Evolutionary conservation across 2,888 invertebrate genomes (phyloP).

Genomic region (Dorcus parallelipipedus): DNA sequence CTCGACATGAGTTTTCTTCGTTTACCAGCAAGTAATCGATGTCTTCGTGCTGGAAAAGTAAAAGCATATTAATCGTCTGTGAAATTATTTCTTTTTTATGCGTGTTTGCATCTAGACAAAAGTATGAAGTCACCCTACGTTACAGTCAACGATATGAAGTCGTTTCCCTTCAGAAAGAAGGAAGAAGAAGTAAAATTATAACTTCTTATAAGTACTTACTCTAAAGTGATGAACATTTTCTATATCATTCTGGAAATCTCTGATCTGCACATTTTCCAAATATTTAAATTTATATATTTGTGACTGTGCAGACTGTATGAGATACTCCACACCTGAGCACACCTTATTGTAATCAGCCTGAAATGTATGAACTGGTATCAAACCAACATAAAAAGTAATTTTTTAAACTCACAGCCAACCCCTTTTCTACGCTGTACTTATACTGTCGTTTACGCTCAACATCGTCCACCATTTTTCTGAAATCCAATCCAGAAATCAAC

Average conservation of each 20-base stretch:
- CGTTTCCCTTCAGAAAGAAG: no score
- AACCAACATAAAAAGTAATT: not conserved
- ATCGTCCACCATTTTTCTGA: slow-evolving; percentile 35
- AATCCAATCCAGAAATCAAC: slow-evolving; percentile 39
- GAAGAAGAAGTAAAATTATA: no score
- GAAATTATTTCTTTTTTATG: slow-evolving; percentile 1
- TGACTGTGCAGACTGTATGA: slow-evolving; percentile 36
- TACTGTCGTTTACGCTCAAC: slow-evolving; percentile 32
- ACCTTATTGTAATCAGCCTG: slow-evolving; percentile 39
- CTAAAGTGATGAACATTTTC: slow-evolving; percentile 40
- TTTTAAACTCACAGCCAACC: slow-evolving; percentile 32
- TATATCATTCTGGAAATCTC: slow-evolving; percentile 36
- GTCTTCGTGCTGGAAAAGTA: slow-evolving; percentile 28
- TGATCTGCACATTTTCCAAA: slow-evolving; percentile 47
- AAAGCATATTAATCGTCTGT: no score
- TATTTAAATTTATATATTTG: slow-evolving; percentile 52
- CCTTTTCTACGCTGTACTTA: slow-evolving; percentile 32
- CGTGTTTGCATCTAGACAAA: no score
- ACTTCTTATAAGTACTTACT: slow-evolving; percentile 25
- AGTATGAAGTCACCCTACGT: no score
- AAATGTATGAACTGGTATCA: slow-evolving; percentile 21
- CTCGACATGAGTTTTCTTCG: slow-evolving; percentile 45
- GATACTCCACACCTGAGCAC: slow-evolving; percentile 39
- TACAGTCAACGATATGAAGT: no score
- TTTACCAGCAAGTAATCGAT: slow-evolving; percentile 46